Evolutionary conservation across 2,797 vertebrate genomes (phyloP).

Genomic region (Dendrocincla fuliginosa): DNA sequence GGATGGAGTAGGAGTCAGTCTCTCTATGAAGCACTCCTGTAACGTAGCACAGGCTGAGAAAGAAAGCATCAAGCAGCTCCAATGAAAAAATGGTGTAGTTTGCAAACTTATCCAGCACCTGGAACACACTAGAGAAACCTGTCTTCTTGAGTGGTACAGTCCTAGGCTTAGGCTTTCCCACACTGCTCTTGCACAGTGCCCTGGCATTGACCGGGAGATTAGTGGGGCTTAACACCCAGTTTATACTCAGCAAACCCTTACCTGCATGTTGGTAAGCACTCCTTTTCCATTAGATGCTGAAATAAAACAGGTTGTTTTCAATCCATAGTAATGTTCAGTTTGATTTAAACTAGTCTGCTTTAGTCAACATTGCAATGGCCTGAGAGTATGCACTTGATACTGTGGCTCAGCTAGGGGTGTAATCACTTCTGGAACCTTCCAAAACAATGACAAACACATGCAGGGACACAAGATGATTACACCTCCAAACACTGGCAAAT

Average conservation of each 20-base stretch:
- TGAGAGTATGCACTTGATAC: neutral
- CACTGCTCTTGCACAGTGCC: neutral
- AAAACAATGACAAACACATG: neutral
- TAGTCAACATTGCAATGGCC: neutral
- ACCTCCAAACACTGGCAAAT: neutral
- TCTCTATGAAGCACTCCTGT: fast-evolving
- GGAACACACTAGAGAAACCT: neutral
- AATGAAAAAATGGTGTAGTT: fast-evolving
- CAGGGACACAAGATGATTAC: neutral
- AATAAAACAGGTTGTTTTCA: neutral
- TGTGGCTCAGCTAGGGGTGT: neutral
- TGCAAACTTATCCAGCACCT: neutral
- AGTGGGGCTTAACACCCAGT: neutral
- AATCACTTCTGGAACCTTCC: neutral
- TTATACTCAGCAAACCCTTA: neutral
- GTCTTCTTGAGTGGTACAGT: neutral
- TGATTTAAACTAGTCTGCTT: neutral
- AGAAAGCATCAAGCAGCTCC: neutral
- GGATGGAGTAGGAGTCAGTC: neutral
- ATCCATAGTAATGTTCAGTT: neutral
- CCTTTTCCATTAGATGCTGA: neutral
- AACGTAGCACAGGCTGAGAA: neutral
- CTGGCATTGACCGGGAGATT: neutral
- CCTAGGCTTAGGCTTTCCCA: neutral
- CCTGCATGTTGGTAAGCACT: neutral